A percentile compares a stretch with the other conserved stretches of the same genome.
Conservation (phyloP, 2,797 vertebrate genomes). For the Micromesistius poutassou region DNA sequence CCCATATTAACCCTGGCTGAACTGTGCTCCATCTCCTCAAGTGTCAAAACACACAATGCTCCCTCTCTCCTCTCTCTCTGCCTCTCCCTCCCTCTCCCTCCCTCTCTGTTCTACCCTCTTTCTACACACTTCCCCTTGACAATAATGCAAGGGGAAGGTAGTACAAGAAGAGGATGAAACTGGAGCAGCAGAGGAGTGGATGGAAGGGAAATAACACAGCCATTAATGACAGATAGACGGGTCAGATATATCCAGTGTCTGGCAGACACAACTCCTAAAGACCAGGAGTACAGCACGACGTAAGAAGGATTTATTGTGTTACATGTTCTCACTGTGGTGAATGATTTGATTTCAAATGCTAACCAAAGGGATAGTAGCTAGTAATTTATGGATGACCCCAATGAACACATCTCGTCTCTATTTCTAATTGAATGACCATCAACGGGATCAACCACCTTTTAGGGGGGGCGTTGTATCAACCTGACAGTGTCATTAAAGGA, state of each 20-base stretch:
- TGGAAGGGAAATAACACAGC: background rate
- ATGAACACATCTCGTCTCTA: background rate
- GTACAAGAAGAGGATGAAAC: background rate
- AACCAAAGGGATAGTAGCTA: background rate
- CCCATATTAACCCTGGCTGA: slow-evolving; percentile 34
- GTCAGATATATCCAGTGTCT: too few species aligned
- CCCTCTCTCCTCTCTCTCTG: background rate
- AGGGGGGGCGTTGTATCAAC: too few species aligned
- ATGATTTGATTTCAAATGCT: too few species aligned
- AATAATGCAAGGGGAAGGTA: slow-evolving; percentile 27
- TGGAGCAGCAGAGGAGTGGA: background rate
- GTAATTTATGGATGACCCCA: background rate
- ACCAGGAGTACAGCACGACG: too few species aligned
- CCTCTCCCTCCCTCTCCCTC: too few species aligned
- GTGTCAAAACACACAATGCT: background rate
- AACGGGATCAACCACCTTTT: background rate
- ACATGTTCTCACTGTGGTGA: background rate
- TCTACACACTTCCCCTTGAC: too few species aligned
- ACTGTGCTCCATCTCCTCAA: slow-evolving; percentile 5
- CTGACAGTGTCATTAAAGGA: too few species aligned
- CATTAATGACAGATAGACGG: background rate
- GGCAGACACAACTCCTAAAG: too few species aligned
- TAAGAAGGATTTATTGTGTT: too few species aligned
- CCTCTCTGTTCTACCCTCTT: too few species aligned
- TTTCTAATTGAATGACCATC: background rate